Percentiles rank a stretch among this genome's conserved stretches.
phyloP scores from a whole-genome alignment of 2,888 invertebrate genomes.

The Ornithoptera alexandrae region DNA sequence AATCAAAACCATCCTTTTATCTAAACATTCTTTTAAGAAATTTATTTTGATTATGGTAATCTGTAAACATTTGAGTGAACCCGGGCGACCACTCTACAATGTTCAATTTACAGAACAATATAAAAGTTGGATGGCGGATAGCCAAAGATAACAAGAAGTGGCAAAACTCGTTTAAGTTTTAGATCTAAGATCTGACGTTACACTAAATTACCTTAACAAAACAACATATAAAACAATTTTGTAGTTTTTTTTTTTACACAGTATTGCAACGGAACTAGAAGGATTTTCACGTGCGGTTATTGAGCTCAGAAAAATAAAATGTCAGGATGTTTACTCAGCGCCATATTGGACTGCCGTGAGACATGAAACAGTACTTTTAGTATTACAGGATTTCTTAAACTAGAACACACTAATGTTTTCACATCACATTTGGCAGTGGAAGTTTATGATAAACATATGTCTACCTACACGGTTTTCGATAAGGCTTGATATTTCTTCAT shows the following conservation, averaged over 20 bases:
- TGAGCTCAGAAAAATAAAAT: too few species aligned
- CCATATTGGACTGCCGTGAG: neutral
- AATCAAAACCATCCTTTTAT: too few species aligned
- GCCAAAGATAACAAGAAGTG: conserved; percentile 24
- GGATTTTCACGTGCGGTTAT: too few species aligned
- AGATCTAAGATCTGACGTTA: conserved; percentile 19
- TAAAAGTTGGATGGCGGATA: conserved; percentile 23
- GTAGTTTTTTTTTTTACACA: neutral
- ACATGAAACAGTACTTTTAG: neutral
- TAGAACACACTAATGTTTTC: too few species aligned
- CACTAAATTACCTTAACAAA: neutral
- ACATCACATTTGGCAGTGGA: too few species aligned
- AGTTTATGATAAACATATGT: too few species aligned
- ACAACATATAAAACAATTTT: neutral
- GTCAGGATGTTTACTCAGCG: neutral
- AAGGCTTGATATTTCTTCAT: too few species aligned
- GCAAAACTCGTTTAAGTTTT: conserved; percentile 23
- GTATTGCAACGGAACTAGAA: neutral
- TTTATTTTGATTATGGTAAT: neutral
- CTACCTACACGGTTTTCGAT: too few species aligned
- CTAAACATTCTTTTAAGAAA: neutral
- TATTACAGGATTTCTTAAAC: neutral
- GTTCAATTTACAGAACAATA: conserved; percentile 23
- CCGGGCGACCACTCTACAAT: conserved; percentile 10
- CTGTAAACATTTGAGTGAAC: conserved; percentile 12